Percentiles rank a stretch among this genome's conserved stretches.
Evolutionary conservation across 1,140 invertebrate genomes (phyloP).

Genomic region (Ridgeia piscesae): DNA sequence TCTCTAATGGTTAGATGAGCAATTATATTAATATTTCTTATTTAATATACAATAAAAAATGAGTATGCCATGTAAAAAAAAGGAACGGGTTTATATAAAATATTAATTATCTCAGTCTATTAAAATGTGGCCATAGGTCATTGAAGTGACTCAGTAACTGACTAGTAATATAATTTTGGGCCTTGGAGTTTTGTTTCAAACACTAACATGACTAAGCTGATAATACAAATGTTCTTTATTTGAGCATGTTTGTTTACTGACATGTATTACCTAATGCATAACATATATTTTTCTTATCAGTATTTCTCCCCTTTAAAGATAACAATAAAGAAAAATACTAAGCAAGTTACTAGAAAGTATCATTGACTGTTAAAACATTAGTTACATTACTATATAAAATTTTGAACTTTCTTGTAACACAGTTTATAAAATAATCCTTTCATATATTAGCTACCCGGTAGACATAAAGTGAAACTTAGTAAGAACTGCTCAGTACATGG

Average conservation of each 20-base stretch:
- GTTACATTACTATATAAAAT: too few species aligned
- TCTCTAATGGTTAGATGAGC: too few species aligned
- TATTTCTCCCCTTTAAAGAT: not conserved
- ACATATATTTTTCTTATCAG: not conserved
- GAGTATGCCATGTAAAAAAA: too few species aligned
- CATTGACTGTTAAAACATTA: not conserved
- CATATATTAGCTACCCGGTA: too few species aligned
- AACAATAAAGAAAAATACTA: not conserved
- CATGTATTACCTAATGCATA: not conserved
- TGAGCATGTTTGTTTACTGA: too few species aligned
- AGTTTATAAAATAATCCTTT: too few species aligned
- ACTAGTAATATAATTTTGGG: not conserved
- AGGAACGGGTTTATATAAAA: too few species aligned
- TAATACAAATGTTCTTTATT: not conserved
- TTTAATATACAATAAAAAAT: too few species aligned
- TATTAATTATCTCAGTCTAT: not conserved
- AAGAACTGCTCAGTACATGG: not conserved
- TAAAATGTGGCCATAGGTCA: not conserved
- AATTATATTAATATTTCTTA: too few species aligned
- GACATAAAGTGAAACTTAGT: not conserved
- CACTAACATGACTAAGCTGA: not conserved
- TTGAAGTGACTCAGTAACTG: too few species aligned
- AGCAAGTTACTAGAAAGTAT: not conserved
- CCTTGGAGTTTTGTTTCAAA: not conserved
- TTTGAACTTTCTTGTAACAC: not conserved